Base-by-base conservation (phyloP, 2,797 vertebrate species). In the Enteromius treurensis region DNA sequence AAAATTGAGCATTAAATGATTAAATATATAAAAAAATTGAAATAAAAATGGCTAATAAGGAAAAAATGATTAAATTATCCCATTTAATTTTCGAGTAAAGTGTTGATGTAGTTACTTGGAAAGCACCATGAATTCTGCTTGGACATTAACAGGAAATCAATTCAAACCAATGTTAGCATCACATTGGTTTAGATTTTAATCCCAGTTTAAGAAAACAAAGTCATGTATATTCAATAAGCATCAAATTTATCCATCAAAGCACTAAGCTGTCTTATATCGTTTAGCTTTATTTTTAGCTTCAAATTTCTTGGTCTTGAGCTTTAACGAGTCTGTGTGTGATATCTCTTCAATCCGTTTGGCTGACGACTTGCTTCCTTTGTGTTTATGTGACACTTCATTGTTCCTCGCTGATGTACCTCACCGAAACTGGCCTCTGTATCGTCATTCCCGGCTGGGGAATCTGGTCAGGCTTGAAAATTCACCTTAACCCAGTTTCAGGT, bases 381-480 rank as follows among this genome's bases (percentile, higher is more conserved):
- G 45, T 87, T 47, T 74, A 88, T 87, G 71, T 73, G 74, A 34
- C 49, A 76, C 11, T 60, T 62, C 55, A 3, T 7, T 53, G 37
- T 69, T n/a, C 14, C 26, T 32, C 1, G 6, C n/a, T 47, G 85
- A 89, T 82, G 69, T 1, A 89, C 93, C 89, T 93, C 89, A 15
- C 86, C 92, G 94, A 96, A 94, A 96, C 95, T 87, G 2, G 45
- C 42, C 11, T 17, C 13, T 32, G 6, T 3, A 60, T 78, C 86
- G 3, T 26, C 81, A 68, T 55, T 76, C 60, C 71, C 29, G 80
- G 65, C 73, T 60, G 0, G 92, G 86, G 92, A 94, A 95, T 95
- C 92, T 89, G 5, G 93, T 77, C 29, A 26, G 79, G 75, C 92
- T n/a, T 78, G 93, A 90, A 89, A 85, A 23, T 71, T 73, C n/a